A percentile compares a stretch with the other conserved stretches of the same genome.
Conservation (phyloP, 2,113 vertebrate species). For the Apteryx owenii region DNA sequence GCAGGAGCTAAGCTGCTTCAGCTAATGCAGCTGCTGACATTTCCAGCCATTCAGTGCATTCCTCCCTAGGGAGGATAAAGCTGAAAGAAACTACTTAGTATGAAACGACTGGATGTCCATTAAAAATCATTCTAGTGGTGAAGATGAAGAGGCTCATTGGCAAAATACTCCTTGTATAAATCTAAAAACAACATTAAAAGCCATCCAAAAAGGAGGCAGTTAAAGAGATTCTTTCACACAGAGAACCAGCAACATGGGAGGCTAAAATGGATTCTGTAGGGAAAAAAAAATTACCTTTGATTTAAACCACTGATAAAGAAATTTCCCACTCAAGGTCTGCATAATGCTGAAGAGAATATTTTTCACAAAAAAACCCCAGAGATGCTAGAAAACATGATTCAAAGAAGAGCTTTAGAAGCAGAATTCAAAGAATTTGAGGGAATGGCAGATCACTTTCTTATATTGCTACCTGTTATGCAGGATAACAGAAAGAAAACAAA, state of each 20-base stretch:
- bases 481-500: neutral
- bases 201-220: constrained; percentile 22
- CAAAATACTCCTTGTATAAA: constrained; percentile 44
- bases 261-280: constrained; percentile 43
- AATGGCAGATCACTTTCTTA: neutral
- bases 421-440: neutral
- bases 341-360: neutral
- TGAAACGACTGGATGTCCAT: constrained; percentile 61
- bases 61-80: constrained; percentile 51
- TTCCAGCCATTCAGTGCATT: constrained; percentile 49
- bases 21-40: constrained; percentile 57
- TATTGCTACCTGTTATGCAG: neutral
- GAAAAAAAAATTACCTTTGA: constrained; percentile 13
- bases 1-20: constrained; percentile 35
- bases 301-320: constrained; percentile 41
- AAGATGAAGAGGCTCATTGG: constrained; percentile 61
- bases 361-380: neutral
- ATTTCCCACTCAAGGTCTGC: neutral
- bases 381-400: neutral
- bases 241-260: constrained; percentile 22
- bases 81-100: constrained; percentile 55
- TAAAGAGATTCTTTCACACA: constrained; percentile 61
- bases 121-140: constrained; percentile 60
- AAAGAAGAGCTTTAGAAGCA: neutral
- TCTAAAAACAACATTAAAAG: constrained; percentile 62